phyloP scores from a whole-genome alignment of 2,797 vertebrate species.

The Leontopithecus rosalia region DNA sequence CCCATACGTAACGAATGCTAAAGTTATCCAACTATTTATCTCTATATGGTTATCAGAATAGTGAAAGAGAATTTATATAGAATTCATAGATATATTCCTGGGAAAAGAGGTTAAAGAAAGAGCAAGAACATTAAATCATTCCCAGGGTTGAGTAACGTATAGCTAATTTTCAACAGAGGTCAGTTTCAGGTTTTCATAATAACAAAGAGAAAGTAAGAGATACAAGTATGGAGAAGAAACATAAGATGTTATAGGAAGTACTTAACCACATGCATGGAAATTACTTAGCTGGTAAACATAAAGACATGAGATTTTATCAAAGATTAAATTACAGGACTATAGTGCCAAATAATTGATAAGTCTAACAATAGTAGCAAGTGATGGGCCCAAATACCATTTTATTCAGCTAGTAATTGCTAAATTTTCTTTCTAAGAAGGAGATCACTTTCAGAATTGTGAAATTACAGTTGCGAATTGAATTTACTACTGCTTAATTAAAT shows the following conservation, averaged over 20 bases:
- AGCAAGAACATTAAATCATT: background rate
- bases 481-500: constrained; percentile 59
- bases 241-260: background rate
- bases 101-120: background rate
- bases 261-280: background rate
- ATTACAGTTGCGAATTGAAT: constrained; percentile 59
- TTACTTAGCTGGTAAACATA: background rate
- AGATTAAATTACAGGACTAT: background rate
- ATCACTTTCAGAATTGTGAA: constrained; percentile 7
- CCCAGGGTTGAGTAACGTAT: background rate
- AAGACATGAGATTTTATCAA: background rate
- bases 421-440: constrained; percentile 39
- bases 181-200: background rate
- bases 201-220: background rate
- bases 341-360: background rate
- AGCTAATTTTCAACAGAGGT: background rate
- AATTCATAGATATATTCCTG: background rate
- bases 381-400: background rate
- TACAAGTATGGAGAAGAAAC: background rate
- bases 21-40: background rate
- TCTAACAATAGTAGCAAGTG: background rate
- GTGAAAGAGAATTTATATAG: background rate
- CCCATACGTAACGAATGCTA: background rate
- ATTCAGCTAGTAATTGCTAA: background rate
- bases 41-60: background rate